Percentiles rank a stretch among this genome's conserved stretches.
phyloP scores from a whole-genome alignment of 2,888 invertebrate genomes.

The Germaria angustata region DNA sequence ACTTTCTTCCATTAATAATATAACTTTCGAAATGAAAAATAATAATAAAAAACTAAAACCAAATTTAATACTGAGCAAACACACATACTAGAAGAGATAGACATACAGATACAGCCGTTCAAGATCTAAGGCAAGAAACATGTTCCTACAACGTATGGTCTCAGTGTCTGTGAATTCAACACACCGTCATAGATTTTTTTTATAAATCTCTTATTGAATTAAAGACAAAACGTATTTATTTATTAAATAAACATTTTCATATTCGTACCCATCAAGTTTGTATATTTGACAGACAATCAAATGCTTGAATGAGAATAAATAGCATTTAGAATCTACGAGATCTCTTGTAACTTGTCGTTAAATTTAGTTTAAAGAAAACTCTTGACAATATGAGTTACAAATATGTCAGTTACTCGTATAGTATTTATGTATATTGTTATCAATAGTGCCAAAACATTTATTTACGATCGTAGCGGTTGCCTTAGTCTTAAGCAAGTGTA shows the following conservation, averaged over 20 bases:
- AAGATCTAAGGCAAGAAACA: constrained; percentile 45
- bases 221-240: not conserved
- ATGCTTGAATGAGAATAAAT: not conserved
- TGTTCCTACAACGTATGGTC: constrained; percentile 36
- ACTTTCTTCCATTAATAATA: constrained; percentile 62
- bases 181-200: not conserved
- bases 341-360: not conserved
- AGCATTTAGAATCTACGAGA: not conserved
- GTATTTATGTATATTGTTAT: not conserved
- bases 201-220: not conserved
- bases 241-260: not conserved
- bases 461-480: not conserved
- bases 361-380: not conserved
- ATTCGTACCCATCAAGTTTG: not conserved
- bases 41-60: constrained; percentile 30
- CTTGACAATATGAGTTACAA: not conserved
- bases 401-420: not conserved
- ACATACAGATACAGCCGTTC: constrained; percentile 10
- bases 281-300: constrained; percentile 19
- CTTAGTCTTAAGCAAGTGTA: not conserved
- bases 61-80: not conserved
- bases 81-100: not conserved
- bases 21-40: constrained; percentile 50
- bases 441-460: constrained; percentile 31
- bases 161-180: not conserved